phyloP scores from a whole-genome alignment of 2,113 vertebrate species.

The Heteronetta atricapilla region DNA sequence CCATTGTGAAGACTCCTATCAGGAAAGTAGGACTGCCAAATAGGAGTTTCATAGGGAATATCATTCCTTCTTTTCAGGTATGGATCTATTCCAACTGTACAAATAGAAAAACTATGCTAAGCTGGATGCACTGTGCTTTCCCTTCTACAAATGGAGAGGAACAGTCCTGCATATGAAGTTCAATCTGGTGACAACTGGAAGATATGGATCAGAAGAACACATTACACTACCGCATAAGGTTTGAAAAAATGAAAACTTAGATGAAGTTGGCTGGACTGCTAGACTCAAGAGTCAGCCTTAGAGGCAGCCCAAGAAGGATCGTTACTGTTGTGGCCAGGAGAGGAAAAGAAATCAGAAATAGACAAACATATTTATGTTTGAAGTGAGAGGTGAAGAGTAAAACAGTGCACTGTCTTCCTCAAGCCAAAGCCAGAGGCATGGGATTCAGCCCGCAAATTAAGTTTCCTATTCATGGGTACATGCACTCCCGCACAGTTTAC shows the following conservation, averaged over 20 bases:
- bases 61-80: neutral
- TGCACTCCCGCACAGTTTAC: neutral
- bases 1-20: neutral
- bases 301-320: neutral
- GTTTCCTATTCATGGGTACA: fast-evolving
- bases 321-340: neutral
- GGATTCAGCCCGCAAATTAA: neutral
- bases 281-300: neutral
- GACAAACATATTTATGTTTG: neutral
- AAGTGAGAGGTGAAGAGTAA: neutral
- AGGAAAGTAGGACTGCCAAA: neutral
- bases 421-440: neutral
- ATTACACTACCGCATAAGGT: too few relatives aligned
- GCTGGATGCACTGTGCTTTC: neutral
- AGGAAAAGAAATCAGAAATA: neutral
- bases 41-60: neutral
- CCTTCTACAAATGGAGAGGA: neutral
- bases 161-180: neutral
- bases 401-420: too few relatives aligned
- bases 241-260: neutral
- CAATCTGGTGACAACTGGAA: neutral
- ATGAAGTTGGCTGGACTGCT: neutral
- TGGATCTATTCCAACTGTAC: neutral
- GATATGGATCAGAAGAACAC: neutral
- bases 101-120: neutral